Evolutionary conservation across 2,113 vertebrate species (phyloP).

Genomic region (Corvus moneduloides): DNA sequence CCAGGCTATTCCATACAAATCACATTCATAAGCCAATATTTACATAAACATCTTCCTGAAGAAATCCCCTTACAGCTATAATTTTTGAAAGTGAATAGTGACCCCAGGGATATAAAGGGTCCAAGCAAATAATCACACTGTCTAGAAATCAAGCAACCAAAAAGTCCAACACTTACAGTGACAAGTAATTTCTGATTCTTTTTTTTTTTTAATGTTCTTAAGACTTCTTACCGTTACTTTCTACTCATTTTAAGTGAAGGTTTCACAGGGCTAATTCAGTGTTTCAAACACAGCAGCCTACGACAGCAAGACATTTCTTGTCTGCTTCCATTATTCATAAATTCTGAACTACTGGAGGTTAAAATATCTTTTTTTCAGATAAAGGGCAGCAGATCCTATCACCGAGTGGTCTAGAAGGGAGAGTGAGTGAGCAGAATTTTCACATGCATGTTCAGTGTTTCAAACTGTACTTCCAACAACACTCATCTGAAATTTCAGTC

Average conservation of each 20-base stretch:
- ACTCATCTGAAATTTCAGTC: neutral
- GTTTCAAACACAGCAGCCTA: neutral
- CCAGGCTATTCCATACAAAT: neutral
- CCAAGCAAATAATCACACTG: neutral
- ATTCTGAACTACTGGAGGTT: neutral
- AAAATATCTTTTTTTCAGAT: neutral
- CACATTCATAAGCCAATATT: neutral
- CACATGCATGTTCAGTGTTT: neutral
- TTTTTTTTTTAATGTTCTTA: neutral
- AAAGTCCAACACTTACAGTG: neutral
- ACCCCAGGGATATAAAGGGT: neutral
- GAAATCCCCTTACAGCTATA: neutral
- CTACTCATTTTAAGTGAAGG: neutral
- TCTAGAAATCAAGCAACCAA: neutral
- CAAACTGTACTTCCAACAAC: neutral
- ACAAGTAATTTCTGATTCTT: neutral
- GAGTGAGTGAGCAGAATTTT: neutral
- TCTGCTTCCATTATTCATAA: neutral
- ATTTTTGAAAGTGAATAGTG: neutral
- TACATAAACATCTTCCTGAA: neutral
- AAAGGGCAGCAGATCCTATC: neutral
- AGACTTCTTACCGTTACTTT: neutral
- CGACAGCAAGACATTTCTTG: neutral
- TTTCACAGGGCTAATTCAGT: neutral
- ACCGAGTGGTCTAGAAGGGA: neutral